These are phyloP conservation scores for Perca schrenkii DNA, from an alignment of 2,113 vertebrate species.

Conservation along the genomic window DNA sequence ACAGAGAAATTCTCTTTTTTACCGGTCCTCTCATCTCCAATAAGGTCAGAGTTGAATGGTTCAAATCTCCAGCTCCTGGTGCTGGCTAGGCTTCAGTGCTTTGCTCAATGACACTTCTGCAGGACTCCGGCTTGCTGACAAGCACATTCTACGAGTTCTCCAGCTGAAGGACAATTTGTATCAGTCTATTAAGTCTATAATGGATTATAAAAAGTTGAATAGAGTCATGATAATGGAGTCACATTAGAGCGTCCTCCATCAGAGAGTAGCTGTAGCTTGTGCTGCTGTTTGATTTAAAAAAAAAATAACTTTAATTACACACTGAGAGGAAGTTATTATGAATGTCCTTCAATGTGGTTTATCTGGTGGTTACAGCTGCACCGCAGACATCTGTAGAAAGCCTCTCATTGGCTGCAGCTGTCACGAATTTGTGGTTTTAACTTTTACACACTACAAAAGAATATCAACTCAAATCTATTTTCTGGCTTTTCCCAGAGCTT, in stretches of 20 bases:
- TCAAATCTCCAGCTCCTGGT: background rate
- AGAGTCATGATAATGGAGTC: conserved; percentile 45
- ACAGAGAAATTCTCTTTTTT: background rate
- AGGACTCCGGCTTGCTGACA: conserved; percentile 36
- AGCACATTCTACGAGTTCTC: conserved; percentile 31
- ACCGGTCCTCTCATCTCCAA: background rate
- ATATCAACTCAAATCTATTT: background rate
- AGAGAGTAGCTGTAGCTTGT: background rate
- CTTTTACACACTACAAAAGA: background rate
- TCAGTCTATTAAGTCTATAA: conserved; percentile 32
- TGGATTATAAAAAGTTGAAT: conserved; percentile 38
- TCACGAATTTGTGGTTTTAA: background rate
- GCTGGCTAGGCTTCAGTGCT: background rate
- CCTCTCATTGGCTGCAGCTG: background rate
- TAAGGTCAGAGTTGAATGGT: conserved; percentile 32
- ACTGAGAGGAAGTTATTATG: background rate
- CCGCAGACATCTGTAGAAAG: background rate
- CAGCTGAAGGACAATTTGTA: conserved; percentile 48
- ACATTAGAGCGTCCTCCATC: conserved; percentile 27
- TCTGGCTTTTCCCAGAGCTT: background rate
- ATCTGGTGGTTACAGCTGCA: background rate
- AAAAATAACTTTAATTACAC: background rate
- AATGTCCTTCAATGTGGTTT: background rate
- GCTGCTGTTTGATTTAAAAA: background rate
- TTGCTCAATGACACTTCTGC: conserved; percentile 32